Conservation (phyloP, 2,888 invertebrate genomes). For the Gasteruption jaculator region DNA sequence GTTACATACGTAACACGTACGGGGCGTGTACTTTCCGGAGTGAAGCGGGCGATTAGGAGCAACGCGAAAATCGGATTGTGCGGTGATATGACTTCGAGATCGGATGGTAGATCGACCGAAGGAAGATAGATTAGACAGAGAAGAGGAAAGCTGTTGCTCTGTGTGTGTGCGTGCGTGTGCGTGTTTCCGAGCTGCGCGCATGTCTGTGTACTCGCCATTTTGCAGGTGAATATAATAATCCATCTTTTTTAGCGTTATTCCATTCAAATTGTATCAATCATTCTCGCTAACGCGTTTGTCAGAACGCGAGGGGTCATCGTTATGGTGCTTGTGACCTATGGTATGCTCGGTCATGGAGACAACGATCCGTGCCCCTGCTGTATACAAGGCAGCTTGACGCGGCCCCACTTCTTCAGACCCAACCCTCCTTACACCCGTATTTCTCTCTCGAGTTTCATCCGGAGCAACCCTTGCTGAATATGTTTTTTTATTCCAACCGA, state of each 20-base stretch:
- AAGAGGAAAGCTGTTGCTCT: conserved; percentile 26
- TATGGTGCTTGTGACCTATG: not conserved
- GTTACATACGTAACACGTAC: conserved; percentile 39
- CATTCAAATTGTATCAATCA: conserved; percentile 12
- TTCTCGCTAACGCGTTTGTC: conserved; percentile 3
- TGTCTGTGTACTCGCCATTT: conserved; percentile 46
- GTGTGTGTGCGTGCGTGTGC: conserved; percentile 27
- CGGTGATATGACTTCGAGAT: conserved; percentile 16
- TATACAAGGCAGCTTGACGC: conserved; percentile 6
- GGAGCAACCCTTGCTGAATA: too few species aligned
- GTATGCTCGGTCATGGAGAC: conserved; percentile 18
- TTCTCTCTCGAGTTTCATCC: conserved; percentile 31
- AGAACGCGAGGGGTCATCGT: conserved; percentile 1
- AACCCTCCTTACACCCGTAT: conserved; percentile 43
- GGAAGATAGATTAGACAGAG: conserved; percentile 25
- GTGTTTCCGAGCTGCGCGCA: conserved; percentile 35
- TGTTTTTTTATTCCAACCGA: too few species aligned
- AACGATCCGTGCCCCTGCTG: conserved; percentile 16
- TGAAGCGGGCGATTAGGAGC: conserved; percentile 28
- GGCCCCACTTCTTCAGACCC: conserved; percentile 26
- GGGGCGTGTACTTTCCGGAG: conserved; percentile 46
- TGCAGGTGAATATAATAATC: conserved; percentile 47
- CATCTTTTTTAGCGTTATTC: conserved; percentile 21
- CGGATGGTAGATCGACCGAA: conserved; percentile 11
- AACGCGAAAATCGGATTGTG: conserved; percentile 19